These are phyloP conservation scores for Todus mexicanus DNA, from an alignment of 2,797 vertebrate genomes.

Conservation along the genomic window DNA sequence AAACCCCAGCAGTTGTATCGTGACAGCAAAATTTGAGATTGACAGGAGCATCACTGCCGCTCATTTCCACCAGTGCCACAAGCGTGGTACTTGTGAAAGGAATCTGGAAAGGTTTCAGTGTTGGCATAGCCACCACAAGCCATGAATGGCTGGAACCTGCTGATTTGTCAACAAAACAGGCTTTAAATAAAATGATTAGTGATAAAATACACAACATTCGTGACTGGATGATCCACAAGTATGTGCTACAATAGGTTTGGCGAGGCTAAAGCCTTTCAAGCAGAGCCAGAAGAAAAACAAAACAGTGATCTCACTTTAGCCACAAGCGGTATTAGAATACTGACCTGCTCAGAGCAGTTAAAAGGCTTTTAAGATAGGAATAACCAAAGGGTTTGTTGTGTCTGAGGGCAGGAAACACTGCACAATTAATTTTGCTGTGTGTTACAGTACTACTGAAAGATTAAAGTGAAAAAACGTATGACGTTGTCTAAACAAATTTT, in stretches of 20 bases:
- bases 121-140: not conserved
- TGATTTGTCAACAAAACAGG: not conserved
- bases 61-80: not conserved
- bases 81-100: not conserved
- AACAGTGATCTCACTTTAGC: not conserved
- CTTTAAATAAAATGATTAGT: not conserved
- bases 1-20: not conserved
- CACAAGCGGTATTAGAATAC: not conserved
- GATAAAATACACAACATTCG: not conserved
- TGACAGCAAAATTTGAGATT: not conserved
- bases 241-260: not conserved
- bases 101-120: not conserved
- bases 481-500: constrained; percentile 25
- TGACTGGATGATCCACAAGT: not conserved
- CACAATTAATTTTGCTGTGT: not conserved
- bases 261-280: not conserved
- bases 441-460: not conserved
- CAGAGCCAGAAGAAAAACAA: not conserved
- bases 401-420: not conserved
- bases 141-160: not conserved
- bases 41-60: too few species aligned
- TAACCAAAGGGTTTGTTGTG: not conserved
- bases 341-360: not conserved
- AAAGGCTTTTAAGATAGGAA: not conserved
- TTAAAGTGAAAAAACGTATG: not conserved